phyloP scores from a whole-genome alignment of 2,113 vertebrate genomes.

The Zosterops japonicus region DNA sequence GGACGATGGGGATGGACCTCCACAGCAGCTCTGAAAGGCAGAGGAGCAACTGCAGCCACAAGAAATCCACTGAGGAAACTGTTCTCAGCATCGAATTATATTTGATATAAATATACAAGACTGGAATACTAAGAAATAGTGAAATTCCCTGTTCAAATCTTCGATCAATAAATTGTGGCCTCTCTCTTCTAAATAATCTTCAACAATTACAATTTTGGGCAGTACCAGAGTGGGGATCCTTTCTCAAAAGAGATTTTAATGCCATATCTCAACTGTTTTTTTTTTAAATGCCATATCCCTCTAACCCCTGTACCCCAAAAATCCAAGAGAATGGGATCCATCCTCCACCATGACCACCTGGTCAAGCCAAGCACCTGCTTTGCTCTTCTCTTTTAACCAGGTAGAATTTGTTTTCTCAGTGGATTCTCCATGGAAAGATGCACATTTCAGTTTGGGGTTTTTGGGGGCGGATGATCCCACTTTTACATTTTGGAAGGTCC shows the following conservation, averaged over 20 bases:
- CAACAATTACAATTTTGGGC: not conserved
- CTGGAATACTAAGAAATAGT: not conserved
- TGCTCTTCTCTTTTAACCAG: not conserved
- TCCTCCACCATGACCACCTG: not conserved
- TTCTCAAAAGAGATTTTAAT: not conserved
- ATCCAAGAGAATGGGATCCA: not conserved
- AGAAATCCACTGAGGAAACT: not conserved
- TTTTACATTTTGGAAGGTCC: not conserved
- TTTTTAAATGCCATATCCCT: not conserved
- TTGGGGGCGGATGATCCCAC: rapidly evolving
- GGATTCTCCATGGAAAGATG: not conserved
- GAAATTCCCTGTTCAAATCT: no score
- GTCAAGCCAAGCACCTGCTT: not conserved
- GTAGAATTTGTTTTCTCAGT: rapidly evolving
- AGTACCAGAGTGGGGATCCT: not conserved
- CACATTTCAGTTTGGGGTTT: not conserved
- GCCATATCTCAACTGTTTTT: not conserved
- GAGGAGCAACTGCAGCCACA: not conserved
- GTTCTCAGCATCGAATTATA: not conserved
- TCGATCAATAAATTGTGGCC: no score
- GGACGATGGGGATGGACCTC: rapidly evolving
- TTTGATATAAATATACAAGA: not conserved
- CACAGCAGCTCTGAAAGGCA: rapidly evolving
- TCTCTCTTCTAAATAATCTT: no score
- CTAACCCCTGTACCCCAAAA: not conserved